phyloP scores from a whole-genome alignment of 2,888 invertebrate species.

The Xiphydria camelus region DNA sequence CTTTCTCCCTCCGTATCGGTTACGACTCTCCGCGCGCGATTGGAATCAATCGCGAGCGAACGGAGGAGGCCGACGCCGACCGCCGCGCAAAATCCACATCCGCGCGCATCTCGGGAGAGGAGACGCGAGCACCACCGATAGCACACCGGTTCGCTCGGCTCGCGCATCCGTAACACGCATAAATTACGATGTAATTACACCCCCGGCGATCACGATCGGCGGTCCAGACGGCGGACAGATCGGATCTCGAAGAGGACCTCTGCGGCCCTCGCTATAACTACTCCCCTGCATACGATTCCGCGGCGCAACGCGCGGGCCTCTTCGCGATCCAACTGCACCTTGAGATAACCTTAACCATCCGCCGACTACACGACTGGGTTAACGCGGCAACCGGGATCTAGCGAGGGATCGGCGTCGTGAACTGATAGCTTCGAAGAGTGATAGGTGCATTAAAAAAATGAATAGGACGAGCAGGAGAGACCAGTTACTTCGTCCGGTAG shows the following conservation, averaged over 20 bases:
- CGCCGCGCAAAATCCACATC: constrained; percentile 33
- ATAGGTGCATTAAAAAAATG: too few relatives aligned
- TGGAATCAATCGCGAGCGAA: too few relatives aligned
- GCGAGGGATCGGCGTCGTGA: too few relatives aligned
- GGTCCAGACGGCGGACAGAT: constrained; percentile 46
- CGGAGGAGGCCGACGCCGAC: too few relatives aligned
- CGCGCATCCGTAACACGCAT: constrained; percentile 51
- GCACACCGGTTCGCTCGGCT: too few relatives aligned
- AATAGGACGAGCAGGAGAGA: not conserved
- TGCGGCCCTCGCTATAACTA: constrained; percentile 13
- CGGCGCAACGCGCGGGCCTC: constrained; percentile 25
- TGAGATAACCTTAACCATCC: constrained; percentile 36
- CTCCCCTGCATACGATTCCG: too few relatives aligned
- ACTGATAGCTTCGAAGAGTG: too few relatives aligned
- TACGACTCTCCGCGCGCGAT: too few relatives aligned
- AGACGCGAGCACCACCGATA: too few relatives aligned
- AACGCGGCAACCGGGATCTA: constrained; percentile 26
- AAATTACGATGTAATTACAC: constrained; percentile 56
- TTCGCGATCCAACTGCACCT: constrained; percentile 23
- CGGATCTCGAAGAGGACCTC: constrained; percentile 39
- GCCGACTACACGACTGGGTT: constrained; percentile 29
- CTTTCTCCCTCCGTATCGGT: too few relatives aligned
- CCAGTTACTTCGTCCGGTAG: not conserved
- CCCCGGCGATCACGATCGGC: constrained; percentile 50
- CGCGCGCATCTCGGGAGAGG: constrained; percentile 25